A percentile compares a stretch with the other conserved stretches of the same genome.
These are phyloP conservation scores for Physeter macrocephalus DNA, from an alignment of 2,113 vertebrate species.

Conservation along the genomic window DNA sequence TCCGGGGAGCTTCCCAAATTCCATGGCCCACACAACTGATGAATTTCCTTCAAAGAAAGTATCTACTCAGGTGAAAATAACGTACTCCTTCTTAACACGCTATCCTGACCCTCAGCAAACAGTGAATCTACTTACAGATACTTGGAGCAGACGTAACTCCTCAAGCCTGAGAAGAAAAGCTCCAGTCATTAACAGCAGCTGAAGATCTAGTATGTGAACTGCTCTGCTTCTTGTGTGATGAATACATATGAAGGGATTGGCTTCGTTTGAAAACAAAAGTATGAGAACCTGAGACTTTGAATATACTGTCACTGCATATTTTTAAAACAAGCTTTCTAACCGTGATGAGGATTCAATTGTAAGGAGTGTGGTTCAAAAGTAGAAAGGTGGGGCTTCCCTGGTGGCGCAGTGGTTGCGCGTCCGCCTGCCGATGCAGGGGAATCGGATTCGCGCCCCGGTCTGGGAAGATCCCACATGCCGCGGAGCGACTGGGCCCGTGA, in stretches of 20 bases:
- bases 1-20: background rate
- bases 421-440: too few species aligned
- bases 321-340: constrained; percentile 12
- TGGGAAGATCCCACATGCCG: too few species aligned
- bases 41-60: background rate
- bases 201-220: background rate
- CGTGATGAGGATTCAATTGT: background rate
- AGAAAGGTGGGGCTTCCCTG: background rate
- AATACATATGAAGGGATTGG: background rate
- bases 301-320: background rate
- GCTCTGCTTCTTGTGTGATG: background rate
- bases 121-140: background rate
- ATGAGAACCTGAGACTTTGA: background rate
- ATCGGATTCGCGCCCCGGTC: too few species aligned
- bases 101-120: background rate
- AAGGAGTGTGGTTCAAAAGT: background rate
- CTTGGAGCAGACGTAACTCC: background rate
- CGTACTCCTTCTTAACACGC: background rate
- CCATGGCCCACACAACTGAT: background rate
- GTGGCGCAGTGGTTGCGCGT: too few species aligned
- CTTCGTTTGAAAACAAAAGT: background rate
- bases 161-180: background rate
- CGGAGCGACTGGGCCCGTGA: too few species aligned
- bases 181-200: background rate
- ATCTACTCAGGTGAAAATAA: background rate